A percentile compares a stretch with the other conserved stretches of the same genome.
phyloP scores from a whole-genome alignment of 2,113 vertebrate species.

The Dromiciops gliroides region DNA sequence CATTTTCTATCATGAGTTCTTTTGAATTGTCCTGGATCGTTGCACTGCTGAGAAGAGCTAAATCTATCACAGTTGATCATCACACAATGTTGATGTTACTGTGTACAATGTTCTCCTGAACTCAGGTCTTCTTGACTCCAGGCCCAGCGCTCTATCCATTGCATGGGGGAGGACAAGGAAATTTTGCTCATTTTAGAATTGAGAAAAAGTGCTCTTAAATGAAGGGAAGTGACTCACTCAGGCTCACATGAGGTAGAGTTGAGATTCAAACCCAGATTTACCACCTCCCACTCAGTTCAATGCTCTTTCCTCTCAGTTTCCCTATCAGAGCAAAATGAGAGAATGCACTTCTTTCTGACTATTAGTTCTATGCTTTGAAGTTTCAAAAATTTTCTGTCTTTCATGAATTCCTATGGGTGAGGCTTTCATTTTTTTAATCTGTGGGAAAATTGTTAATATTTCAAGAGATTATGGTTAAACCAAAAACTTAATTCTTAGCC shows the following conservation, averaged over 20 bases:
- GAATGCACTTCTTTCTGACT: neutral
- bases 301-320: neutral
- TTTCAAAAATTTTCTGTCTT: neutral
- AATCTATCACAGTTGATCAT: no score
- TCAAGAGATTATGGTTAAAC: conserved; percentile 54
- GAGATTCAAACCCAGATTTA: neutral
- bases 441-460: conserved; percentile 54
- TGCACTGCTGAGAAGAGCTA: no score
- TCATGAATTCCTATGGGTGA: neutral
- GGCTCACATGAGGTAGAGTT: neutral
- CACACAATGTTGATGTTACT: no score
- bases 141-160: neutral
- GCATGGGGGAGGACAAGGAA: neutral
- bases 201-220: neutral
- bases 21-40: no score
- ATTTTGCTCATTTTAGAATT: neutral
- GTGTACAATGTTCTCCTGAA: no score
- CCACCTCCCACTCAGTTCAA: neutral
- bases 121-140: neutral
- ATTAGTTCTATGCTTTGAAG: neutral
- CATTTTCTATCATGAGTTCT: no score
- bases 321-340: neutral
- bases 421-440: neutral
- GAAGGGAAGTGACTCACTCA: neutral
- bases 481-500: conserved; percentile 40